Evolutionary conservation across 2,797 vertebrate species (phyloP).

Genomic region (Australoheros facetus): DNA sequence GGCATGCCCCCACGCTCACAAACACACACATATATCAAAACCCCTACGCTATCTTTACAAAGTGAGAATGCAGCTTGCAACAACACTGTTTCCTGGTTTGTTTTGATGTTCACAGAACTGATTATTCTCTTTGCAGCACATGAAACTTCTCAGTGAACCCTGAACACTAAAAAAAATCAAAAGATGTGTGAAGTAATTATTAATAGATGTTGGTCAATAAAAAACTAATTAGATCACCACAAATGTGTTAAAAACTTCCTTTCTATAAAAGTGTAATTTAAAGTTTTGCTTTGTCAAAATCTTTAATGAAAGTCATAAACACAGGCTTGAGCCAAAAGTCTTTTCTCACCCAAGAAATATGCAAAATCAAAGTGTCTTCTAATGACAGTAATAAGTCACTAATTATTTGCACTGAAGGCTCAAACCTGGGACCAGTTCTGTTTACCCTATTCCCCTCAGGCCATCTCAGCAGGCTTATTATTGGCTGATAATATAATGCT

Average conservation of each 20-base stretch:
- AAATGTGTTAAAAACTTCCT: neutral
- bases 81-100: constrained; percentile 57
- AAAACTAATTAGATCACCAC: neutral
- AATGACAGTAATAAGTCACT: neutral
- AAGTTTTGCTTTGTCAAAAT: neutral
- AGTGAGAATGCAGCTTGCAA: constrained; percentile 39
- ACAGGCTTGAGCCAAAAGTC: neutral
- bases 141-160: neutral
- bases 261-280: neutral
- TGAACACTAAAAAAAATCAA: neutral
- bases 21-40: constrained; percentile 11
- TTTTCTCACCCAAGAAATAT: neutral
- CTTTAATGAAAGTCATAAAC: neutral
- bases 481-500: neutral
- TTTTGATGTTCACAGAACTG: constrained; percentile 29
- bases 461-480: neutral
- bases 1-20: constrained; percentile 36
- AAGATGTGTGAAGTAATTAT: neutral
- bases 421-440: neutral
- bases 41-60: constrained; percentile 27
- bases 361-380: neutral
- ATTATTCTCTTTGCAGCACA: constrained; percentile 13
- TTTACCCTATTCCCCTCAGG: neutral
- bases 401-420: neutral
- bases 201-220: neutral